Evolutionary conservation across 2,888 invertebrate species (phyloP), one percentile per base, ranked within the genome.

Genomic region (Galeruca laticollis): DNA sequence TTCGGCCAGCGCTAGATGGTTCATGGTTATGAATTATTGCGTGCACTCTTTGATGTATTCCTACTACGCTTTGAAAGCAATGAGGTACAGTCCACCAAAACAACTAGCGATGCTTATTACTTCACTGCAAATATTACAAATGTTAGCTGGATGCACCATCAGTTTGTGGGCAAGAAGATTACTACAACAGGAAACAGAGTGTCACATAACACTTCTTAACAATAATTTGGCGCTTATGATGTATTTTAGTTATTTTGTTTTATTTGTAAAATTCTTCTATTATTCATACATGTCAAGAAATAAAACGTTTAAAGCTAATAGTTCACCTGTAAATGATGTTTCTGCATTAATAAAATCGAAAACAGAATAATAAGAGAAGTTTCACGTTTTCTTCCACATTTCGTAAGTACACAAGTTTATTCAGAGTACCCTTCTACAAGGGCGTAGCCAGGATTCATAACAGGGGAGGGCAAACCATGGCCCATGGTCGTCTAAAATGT

Each of bases 211-310:
- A 75, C 89, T 92, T 74, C 90, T 94, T 78, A 96, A 96, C 86
- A 92, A 96, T 76, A 94, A 93, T 82, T 88, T 96, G 49, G 95
- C 95, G n/a, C 91, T 96, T 84, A 91, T 95, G 57, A 97, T 97
- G 96, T 97, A 97, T 87, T 93, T 95, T 85, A 96, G 95, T 72
- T 97, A 97, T 85, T 95, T 97, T 85, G 93, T 97, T 43, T 89
- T 97, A 9, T 97, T 98, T 86, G 96, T 95, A 21, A 90, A 93
- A 82, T 97, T 97, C 91, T 97, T 97, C 89, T 94, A 94, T 87
- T 94, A 95, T 83, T 91, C 95, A 47, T 97, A 97, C 86, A 87
- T 97, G 73, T 88, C 91, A 21, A 86, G 88, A 47, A 88, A 87
- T 62, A 83, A 79, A 63, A 75, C 79, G 26, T 73, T 74, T 35